These are phyloP conservation scores for Podarcis cretensis DNA, from an alignment of 2,113 vertebrate genomes.

Conservation along the genomic window DNA sequence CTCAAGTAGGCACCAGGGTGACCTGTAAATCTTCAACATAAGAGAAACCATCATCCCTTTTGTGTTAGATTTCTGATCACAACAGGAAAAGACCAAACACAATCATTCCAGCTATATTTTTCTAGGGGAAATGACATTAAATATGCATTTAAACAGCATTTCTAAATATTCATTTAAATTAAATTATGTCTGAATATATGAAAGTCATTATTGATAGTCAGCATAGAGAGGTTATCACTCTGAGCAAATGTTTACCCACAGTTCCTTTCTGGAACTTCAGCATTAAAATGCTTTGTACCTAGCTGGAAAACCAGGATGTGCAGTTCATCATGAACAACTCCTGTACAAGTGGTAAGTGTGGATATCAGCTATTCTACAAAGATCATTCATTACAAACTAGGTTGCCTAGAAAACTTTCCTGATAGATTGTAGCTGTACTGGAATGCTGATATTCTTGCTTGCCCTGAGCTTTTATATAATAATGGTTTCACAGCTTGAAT, in stretches of 20 bases:
- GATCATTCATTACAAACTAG: not conserved
- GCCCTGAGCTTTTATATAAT: not conserved
- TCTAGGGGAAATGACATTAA: not conserved
- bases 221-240: not conserved
- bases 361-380: not conserved
- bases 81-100: slow-evolving; percentile 21
- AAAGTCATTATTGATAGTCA: slow-evolving; percentile 2
- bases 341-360: not conserved
- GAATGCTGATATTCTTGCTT: not conserved
- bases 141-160: not conserved
- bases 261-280: not conserved
- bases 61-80: slow-evolving; percentile 21
- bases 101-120: slow-evolving; percentile 17
- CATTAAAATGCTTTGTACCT: not conserved
- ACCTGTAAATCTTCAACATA: slow-evolving; percentile 89
- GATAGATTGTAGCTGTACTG: not conserved
- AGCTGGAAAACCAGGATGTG: slow-evolving; percentile 7
- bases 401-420: not conserved
- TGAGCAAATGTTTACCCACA: not conserved
- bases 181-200: not conserved
- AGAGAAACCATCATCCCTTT: slow-evolving; percentile 53
- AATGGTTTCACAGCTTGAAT: not conserved
- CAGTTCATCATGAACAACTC: not conserved
- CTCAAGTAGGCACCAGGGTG: slow-evolving; percentile 93
- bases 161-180: not conserved